These are phyloP conservation scores for Graptemys geographica DNA, from an alignment of 2,797 vertebrate genomes.

Conservation along the genomic window DNA sequence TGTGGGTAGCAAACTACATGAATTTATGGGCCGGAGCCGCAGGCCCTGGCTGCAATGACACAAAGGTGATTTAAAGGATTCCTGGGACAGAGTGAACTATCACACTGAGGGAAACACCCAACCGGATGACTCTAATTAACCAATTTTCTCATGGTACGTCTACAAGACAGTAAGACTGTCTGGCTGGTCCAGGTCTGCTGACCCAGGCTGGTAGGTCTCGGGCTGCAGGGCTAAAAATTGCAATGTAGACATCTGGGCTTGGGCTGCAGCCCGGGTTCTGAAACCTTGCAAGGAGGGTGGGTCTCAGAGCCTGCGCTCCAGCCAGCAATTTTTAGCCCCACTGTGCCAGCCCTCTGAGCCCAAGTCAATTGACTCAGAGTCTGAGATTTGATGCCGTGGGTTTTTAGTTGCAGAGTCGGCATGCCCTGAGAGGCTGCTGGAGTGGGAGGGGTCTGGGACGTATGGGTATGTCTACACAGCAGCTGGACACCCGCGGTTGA, in stretches of 20 bases:
- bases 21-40: neutral
- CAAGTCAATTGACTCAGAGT: no score
- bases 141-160: neutral
- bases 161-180: neutral
- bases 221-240: neutral
- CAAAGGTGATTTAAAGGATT: neutral
- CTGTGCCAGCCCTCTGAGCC: no score
- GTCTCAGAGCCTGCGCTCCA: no score
- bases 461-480: no score
- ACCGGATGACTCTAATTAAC: neutral
- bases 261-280: no score
- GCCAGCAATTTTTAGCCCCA: no score
- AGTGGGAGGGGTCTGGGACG: no score
- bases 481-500: no score
- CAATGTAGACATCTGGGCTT: neutral
- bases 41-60: neutral
- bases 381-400: no score
- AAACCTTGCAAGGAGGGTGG: no score
- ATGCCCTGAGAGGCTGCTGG: no score
- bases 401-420: no score
- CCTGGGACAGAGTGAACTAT: neutral
- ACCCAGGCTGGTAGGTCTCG: neutral
- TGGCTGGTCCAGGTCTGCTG: neutral
- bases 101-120: neutral
- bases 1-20: neutral